Conservation (phyloP, 2,888 invertebrate genomes). For the Mythimna lalbum region DNA sequence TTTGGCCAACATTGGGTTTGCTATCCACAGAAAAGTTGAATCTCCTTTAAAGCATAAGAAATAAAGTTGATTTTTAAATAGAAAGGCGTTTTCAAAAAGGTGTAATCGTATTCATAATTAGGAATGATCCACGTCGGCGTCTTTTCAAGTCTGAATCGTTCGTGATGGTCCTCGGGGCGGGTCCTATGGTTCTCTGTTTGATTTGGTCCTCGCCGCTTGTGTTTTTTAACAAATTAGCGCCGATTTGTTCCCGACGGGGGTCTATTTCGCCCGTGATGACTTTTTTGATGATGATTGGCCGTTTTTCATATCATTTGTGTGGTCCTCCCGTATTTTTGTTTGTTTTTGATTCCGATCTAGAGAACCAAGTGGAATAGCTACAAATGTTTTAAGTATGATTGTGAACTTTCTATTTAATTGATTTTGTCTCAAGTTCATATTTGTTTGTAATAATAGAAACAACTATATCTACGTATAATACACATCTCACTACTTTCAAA, state of each 20-base stretch:
- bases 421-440: too few relatives aligned
- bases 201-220: slow-evolving; percentile 73
- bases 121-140: slow-evolving; percentile 66
- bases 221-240: slow-evolving; percentile 82
- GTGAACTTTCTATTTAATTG: not conserved
- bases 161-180: slow-evolving; percentile 66
- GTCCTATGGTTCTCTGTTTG: slow-evolving; percentile 70
- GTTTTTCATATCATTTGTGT: slow-evolving; percentile 70
- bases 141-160: slow-evolving; percentile 70
- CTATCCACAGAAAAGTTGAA: not conserved
- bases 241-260: slow-evolving; percentile 72
- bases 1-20: slow-evolving; percentile 21
- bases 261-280: slow-evolving; percentile 67
- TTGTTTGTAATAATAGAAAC: not conserved
- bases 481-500: too few relatives aligned
- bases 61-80: slow-evolving; percentile 42
- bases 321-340: slow-evolving; percentile 68
- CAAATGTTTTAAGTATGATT: not conserved
- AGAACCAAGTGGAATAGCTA: slow-evolving; percentile 3
- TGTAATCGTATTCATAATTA: slow-evolving; percentile 58
- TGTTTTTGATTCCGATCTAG: slow-evolving; percentile 45
- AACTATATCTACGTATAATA: too few relatives aligned
- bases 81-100: not conserved
- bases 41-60: not conserved
- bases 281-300: slow-evolving; percentile 73